phyloP scores from a whole-genome alignment of 2,888 invertebrate species.

The Periphyllus acericola region DNA sequence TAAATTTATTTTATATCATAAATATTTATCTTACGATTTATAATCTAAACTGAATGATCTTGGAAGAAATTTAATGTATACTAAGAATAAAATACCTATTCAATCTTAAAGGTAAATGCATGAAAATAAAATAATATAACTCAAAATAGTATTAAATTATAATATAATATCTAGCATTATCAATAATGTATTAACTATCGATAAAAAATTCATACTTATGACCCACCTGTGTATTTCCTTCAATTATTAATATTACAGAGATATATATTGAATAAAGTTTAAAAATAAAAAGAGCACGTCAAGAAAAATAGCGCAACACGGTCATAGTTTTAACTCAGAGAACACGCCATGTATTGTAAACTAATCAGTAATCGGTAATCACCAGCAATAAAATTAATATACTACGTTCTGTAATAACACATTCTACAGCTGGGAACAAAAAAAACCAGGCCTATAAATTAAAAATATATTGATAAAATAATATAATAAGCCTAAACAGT shows the following conservation, averaged over 20 bases:
- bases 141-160: too few relatives aligned
- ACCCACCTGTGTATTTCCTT: conserved; percentile 1
- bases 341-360: neutral
- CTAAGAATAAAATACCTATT: too few relatives aligned
- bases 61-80: too few relatives aligned
- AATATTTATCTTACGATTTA: too few relatives aligned
- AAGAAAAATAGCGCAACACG: neutral
- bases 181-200: neutral
- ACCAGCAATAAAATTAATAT: neutral
- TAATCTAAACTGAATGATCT: too few relatives aligned
- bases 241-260: neutral
- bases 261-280: neutral
- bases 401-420: too few relatives aligned
- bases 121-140: too few relatives aligned
- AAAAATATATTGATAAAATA: conserved; percentile 22
- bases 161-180: neutral
- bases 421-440: neutral
- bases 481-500: neutral
- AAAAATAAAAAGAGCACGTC: neutral
- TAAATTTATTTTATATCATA: too few relatives aligned
- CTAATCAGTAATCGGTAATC: conserved; percentile 6
- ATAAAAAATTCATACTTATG: neutral
- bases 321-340: neutral
- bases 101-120: too few relatives aligned
- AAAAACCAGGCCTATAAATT: conserved; percentile 8